Conservation (phyloP, 2,888 invertebrate species). For the Limulus polyphemus region DNA sequence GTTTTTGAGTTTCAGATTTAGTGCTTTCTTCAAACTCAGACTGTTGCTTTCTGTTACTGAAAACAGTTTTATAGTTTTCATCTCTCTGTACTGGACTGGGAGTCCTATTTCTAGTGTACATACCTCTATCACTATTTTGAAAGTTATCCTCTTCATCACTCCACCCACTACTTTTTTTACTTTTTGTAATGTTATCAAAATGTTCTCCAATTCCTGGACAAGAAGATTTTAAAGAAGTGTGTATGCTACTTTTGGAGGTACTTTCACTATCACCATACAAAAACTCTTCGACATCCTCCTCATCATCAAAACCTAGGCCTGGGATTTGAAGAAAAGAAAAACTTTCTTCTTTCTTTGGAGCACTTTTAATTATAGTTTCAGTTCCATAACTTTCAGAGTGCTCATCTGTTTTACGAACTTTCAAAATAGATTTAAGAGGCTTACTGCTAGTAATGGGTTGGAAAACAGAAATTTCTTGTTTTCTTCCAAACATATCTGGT, state of each 20-base stretch:
- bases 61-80: too few species aligned
- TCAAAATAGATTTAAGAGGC: neutral
- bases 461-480: neutral
- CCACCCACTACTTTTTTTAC: neutral
- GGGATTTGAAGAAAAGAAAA: constrained; percentile 8
- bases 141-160: neutral
- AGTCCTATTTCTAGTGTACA: too few species aligned
- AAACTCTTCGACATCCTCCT: constrained; percentile 35
- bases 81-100: too few species aligned
- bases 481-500: neutral
- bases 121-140: too few species aligned
- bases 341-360: neutral
- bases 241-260: too few species aligned
- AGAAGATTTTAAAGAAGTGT: too few species aligned
- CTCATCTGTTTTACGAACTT: neutral
- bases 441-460: neutral
- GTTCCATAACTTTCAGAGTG: neutral
- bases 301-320: constrained; percentile 15
- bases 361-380: too few species aligned
- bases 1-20: too few species aligned
- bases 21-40: too few species aligned
- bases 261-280: constrained; percentile 30
- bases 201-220: too few species aligned
- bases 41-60: too few species aligned
- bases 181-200: too few species aligned